A percentile compares a stretch with the other conserved stretches of the same genome.
Evolutionary conservation across 2,888 invertebrate species (phyloP).

Genomic region (Rotaria sp.): DNA sequence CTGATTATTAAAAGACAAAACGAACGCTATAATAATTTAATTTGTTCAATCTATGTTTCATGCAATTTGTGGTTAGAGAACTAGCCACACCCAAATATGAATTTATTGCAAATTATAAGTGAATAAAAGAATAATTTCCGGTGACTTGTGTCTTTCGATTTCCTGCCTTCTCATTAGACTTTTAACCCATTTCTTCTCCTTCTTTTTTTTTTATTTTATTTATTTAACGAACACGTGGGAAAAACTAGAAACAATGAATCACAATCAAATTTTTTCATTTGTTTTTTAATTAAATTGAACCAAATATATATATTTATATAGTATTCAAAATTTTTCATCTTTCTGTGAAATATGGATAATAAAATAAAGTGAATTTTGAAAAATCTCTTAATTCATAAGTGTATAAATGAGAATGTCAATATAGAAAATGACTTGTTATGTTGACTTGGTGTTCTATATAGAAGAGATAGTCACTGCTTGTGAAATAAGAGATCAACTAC

Average conservation of each 20-base stretch:
- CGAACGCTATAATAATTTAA: neutral
- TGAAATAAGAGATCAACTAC: slow-evolving; percentile 8
- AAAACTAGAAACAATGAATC: neutral
- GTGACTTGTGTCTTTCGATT: neutral
- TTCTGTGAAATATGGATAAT: too few species aligned
- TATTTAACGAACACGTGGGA: neutral
- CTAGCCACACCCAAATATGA: too few species aligned
- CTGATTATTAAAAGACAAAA: neutral
- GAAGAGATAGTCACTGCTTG: neutral
- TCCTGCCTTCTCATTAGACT: neutral
- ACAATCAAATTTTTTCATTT: neutral
- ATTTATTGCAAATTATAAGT: too few species aligned
- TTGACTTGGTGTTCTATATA: neutral
- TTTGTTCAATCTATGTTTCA: neutral
- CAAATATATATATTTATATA: too few species aligned
- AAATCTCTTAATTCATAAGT: neutral
- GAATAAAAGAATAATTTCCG: too few species aligned
- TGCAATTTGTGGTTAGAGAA: neutral
- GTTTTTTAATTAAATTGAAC: neutral
- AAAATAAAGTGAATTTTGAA: neutral
- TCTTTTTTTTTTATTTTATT: neutral
- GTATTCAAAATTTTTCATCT: too few species aligned
- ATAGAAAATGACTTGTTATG: neutral
- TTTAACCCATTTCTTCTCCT: neutral
- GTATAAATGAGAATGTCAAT: neutral